Evolutionary conservation across 2,888 invertebrate species (phyloP).

Genomic region (Stenchaetothrips biformis): DNA sequence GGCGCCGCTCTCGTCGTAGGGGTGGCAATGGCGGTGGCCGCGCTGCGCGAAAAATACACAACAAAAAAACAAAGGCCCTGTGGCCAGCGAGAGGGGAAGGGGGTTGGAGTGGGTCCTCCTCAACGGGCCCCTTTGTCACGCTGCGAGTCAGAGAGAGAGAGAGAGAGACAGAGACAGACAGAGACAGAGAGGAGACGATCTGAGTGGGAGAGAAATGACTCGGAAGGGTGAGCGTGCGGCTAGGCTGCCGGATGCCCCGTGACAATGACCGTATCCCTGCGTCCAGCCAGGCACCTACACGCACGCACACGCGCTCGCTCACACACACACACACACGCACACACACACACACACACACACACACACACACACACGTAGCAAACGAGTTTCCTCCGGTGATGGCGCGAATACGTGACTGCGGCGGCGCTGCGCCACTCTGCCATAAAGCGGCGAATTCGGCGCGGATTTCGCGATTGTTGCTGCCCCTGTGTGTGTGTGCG

Average conservation of each 20-base stretch:
- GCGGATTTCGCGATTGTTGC: background rate
- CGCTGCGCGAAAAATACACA: too few relatives aligned
- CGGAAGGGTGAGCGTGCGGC: background rate
- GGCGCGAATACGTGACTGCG: background rate
- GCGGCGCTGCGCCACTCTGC: background rate
- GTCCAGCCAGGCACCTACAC: background rate
- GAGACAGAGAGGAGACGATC: too few relatives aligned
- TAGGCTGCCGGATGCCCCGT: background rate
- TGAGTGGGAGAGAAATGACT: background rate
- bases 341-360: too few relatives aligned
- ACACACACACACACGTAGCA: too few relatives aligned
- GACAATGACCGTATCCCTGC: background rate
- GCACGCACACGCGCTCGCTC: background rate
- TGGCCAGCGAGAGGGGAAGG: too few relatives aligned
- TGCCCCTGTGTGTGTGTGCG: slow-evolving; percentile 11
- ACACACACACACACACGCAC: background rate
- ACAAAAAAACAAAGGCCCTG: too few relatives aligned
- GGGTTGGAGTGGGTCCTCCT: too few relatives aligned
- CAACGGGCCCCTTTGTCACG: too few relatives aligned
- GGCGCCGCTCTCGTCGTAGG: too few relatives aligned
- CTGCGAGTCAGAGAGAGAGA: too few relatives aligned
- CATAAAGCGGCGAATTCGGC: background rate
- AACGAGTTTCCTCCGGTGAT: background rate
- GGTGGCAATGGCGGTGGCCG: too few relatives aligned
- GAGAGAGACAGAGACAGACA: too few relatives aligned